Conservation (phyloP, 2,113 vertebrate species). For the Cololabis saira region DNA sequence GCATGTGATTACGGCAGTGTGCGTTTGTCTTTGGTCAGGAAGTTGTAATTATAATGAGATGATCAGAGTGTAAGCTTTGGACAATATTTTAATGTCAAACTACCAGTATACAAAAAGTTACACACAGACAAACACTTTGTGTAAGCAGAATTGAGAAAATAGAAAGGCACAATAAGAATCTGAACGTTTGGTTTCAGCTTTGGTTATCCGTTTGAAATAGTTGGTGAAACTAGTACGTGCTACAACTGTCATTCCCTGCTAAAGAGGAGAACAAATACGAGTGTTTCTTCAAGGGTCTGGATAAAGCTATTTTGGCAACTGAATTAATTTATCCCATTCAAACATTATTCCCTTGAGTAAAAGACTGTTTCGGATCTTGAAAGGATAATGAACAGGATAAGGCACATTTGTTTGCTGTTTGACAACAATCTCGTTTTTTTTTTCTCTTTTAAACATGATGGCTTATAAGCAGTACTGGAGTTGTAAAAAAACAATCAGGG, state of each 20-base stretch:
- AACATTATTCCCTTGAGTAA: not conserved
- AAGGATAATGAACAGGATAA: constrained; percentile 5
- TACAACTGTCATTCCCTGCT: not conserved
- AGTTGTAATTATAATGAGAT: constrained; percentile 63
- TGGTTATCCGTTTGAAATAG: constrained; percentile 3
- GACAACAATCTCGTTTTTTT: not conserved
- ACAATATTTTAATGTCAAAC: constrained; percentile 9
- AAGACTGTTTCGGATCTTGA: constrained; percentile 4
- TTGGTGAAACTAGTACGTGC: constrained; percentile 7
- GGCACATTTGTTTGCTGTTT: constrained; percentile 28
- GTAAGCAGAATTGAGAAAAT: not conserved
- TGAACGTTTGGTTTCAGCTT: not conserved
- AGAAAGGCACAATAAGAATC: not conserved
- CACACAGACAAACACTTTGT: constrained; percentile 16
- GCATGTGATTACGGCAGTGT: constrained; percentile 47
- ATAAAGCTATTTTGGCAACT: not conserved
- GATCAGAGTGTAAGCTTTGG: constrained; percentile 42
- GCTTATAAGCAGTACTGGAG: not conserved
- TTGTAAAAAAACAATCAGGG: too few species aligned
- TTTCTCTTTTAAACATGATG: too few species aligned
- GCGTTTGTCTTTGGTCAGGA: constrained; percentile 35
- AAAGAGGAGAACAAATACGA: constrained; percentile 18
- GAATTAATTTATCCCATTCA: not conserved
- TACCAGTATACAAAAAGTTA: constrained; percentile 21
- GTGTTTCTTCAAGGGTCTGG: not conserved